Base-by-base conservation (phyloP, 1,140 invertebrate species). In the Tenebrio molitor region DNA sequence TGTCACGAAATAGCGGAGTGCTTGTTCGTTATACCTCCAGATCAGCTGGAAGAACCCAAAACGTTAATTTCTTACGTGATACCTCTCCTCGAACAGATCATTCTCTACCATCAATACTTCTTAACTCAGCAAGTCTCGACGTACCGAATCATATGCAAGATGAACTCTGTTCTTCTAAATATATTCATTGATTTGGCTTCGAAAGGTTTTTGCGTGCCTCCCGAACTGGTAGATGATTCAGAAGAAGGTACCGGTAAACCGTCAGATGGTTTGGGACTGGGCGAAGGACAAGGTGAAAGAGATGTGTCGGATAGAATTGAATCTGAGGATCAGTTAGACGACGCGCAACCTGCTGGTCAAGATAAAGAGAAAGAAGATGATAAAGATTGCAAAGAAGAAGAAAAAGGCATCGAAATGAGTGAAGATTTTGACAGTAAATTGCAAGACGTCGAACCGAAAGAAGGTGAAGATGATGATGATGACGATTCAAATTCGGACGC, bases 251-350 rank as follows among this genome's bases (percentile, higher is more conserved):
- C 87, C 25, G 86, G 89, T 39, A 87, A 88, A 71, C 81, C 87
- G 5, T 84, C 87, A 0, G 89, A 91, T 64, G 93, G 93, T 7
- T 89, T 92, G 83, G 97, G 97, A 0, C 84, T 99, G 1, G 95
- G 95, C 0, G 96, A 98, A 74, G 97, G 97, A 0, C 92, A 97
- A 77, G 97, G 96, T 6, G 88, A 93, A 71, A 96, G 95, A 79
- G 97, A 99, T 86, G 95, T 99, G 2, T 98, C 96, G 0, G 96
- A 99, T 64, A 87, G 89, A 81, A 95, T 98, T 29, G 95, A 98
- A 83, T 82, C 87, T 58, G 93, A 98, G 86, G 97, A 99, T 86
- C 97, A 98, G 84, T 82, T 98, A 17, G 96, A 99, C 71, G 95
- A 96, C 77, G 91, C 95, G 0, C 89, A 91, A 79, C 88, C 90